Evolutionary conservation across 1,140 invertebrate species (phyloP), one percentile per base, ranked within the genome.

Genomic region (Planococcus citri): DNA sequence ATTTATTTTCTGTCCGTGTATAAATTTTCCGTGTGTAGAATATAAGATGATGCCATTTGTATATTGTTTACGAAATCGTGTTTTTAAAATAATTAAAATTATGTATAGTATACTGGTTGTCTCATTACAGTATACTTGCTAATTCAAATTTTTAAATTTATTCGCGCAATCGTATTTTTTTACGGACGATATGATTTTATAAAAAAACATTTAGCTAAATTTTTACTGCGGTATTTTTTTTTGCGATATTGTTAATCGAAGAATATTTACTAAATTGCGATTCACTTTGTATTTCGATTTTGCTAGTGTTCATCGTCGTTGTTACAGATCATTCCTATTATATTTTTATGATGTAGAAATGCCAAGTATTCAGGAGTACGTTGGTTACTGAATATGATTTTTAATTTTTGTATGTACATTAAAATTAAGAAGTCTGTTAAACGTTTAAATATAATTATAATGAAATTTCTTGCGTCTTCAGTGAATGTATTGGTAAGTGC

Each of bases 1-100:
- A 24, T 64, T 10, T 24, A 64, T 21, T 64, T 64, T 64, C 21
- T 64, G 60, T 64, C 60, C 20, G 20, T 64, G 60, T 64, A 64
- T 21, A 64, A 64, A 64, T 25, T 58, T 9, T 12, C 25, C 25
- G 60, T 64, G 41, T 64, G 10, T 58, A 17, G 10, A 25, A 24
- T 64, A 22, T 64, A 64, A 64, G 60, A 24, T 64, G 60, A 51
- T 51, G 41, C 41, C 41, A 51, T 51, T 51, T 51, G 17, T 51
- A 51, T 51, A 51, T 17, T 51, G 41, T 51, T 51, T 51, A 51
- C 17, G 12, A 51, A 9, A n/a, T 17, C 6, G 17, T 51, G 41
- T 51, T 20, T 20, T 51, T 51, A 3, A 12, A 33, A 33, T 33
- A 33, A 6, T 33, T 33, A 33, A 6, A 33, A 6, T 33, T 6